Evolutionary conservation across 2,888 invertebrate genomes (phyloP).

Genomic region (Mythimna loreyi): DNA sequence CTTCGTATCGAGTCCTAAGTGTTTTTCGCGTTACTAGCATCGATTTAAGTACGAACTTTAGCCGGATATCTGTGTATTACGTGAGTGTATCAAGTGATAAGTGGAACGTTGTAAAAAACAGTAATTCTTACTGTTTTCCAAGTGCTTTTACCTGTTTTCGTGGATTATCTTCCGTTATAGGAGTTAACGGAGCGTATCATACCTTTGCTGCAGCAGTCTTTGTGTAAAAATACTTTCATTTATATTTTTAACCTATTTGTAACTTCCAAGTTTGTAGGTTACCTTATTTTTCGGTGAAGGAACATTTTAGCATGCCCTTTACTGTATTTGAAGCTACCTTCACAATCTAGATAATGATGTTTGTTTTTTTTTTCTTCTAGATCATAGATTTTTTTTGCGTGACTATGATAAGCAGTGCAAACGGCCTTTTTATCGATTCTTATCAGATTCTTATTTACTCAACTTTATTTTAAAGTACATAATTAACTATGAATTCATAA

Average conservation of each 20-base stretch:
- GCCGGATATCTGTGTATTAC: constrained; percentile 68
- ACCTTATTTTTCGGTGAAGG: constrained; percentile 23
- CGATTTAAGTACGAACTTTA: constrained; percentile 59
- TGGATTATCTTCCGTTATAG: constrained; percentile 76
- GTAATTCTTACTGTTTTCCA: constrained; percentile 73
- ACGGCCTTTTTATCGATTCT: constrained; percentile 42
- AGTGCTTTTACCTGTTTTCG: constrained; percentile 80
- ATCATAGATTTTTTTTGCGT: constrained; percentile 19
- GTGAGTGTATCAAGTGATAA: constrained; percentile 56
- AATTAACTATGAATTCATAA: not conserved
- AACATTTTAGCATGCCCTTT: constrained; percentile 18
- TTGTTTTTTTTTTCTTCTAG: not conserved
- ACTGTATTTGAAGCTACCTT: not conserved
- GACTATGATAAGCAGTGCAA: constrained; percentile 11
- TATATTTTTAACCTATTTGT: constrained; percentile 35
- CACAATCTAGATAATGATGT: not conserved
- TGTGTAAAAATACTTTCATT: constrained; percentile 62
- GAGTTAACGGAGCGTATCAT: constrained; percentile 79
- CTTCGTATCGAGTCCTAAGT: constrained; percentile 59
- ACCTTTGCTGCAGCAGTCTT: constrained; percentile 77
- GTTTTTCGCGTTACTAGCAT: constrained; percentile 57
- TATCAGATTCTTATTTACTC: constrained; percentile 50
- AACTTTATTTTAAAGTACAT: constrained; percentile 15
- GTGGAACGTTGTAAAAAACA: constrained; percentile 67
- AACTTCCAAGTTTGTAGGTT: constrained; percentile 53